Base-by-base conservation (phyloP, 2,888 invertebrate species). In the Strigamia transsilvanica region DNA sequence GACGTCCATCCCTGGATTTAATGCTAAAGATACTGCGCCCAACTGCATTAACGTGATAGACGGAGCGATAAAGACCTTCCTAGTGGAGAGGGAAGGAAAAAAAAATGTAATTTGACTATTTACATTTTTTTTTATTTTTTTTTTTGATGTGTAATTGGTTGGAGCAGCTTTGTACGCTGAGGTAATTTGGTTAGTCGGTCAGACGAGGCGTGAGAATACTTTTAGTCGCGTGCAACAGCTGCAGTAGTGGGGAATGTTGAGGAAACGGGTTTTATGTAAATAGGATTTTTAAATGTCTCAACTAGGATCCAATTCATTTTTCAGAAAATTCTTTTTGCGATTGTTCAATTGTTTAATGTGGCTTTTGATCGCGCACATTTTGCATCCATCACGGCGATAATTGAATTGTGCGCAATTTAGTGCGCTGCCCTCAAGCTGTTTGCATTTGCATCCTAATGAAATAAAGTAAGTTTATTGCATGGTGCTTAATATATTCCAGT, bases 21-120 rank as follows among this genome's bases (percentile, higher is more conserved):
- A 56, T 56, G n/a, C 56, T 56, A 56, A 56, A 56, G 56, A 56
- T 56, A 56, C 56, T 56, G 56, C n/a, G 18, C 56, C 56, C 56
- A 56, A 56, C 56, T 56, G 56, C 56, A 56, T 56, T 56, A 56
- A 56, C 56, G 56, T 56, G 56, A 56, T 56, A 56, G n/a, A 56
- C 56, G 21, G 6, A 4, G n/a, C 56, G 56, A 56, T 56, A 56
- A 56, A 56, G 56, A 56, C 56, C 56, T 56, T 2, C 18, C 56
- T 56, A 56, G 15, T 56, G n/a, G 56, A 4, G n/a, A 18, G 18
- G n/a, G 7, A 18, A 56, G 18, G n/a, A 46, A 13, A 46, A 46
- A 46, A 46, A 46, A 13, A n/a, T n/a, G 56, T 56, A 56, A 56
- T 56, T 56, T 56, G 56, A 56, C 56, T 56, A 56, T 56, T 56